Evolutionary conservation across 92 coral and sea anemone species (phyloP).

Genomic region (Actinostola sp.): DNA sequence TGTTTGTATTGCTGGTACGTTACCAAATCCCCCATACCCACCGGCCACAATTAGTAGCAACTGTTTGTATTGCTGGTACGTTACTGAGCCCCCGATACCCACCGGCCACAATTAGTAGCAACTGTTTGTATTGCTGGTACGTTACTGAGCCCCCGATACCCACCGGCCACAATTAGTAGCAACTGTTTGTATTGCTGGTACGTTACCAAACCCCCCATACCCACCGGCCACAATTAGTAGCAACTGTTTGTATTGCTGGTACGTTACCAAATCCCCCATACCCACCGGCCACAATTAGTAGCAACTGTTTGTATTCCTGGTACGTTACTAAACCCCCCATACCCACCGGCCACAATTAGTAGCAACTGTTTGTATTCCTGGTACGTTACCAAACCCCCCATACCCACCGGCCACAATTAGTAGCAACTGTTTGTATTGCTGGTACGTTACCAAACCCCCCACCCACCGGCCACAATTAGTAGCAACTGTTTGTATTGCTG

Average conservation of each 20-base stretch:
- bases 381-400: background rate
- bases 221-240: background rate
- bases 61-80: background rate
- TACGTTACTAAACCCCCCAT: background rate
- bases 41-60: background rate
- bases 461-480: background rate
- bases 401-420: background rate
- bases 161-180: background rate
- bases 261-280: background rate
- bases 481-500: background rate
- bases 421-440: background rate
- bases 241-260: background rate
- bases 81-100: background rate
- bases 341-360: background rate
- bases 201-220: background rate
- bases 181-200: background rate
- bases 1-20: background rate
- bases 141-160: background rate
- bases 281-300: background rate
- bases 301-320: background rate
- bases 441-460: too few species aligned
- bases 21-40: background rate
- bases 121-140: background rate
- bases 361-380: background rate
- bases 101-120: background rate